Base-by-base conservation (phyloP, 1,140 invertebrate species). In the Heterodera carotae region DNA sequence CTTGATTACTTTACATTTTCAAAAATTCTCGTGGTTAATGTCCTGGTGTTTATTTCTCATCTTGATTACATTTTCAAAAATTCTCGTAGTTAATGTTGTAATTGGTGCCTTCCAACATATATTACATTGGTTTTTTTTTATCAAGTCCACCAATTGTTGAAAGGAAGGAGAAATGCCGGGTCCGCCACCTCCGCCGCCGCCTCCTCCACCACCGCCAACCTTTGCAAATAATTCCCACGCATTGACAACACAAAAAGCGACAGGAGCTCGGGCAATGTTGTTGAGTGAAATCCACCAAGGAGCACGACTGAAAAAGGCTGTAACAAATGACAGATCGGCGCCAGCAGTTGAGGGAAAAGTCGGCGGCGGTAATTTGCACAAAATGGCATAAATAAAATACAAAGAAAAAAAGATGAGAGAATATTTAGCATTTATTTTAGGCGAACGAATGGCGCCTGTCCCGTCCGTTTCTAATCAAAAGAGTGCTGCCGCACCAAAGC, bases 291-390 rank as follows among this genome's bases (percentile, higher is more conserved):
- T 96, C 83, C 91, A 93, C 81, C 91, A 92, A 88, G 94, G 94
- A 66, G 90, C 92, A 71, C 90, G 91, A 76, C 89, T 96, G 76
- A 95, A 94, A 88, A 95, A 95, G 89, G 91, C 93, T 75, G 91
- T 92, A 1, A 95, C 94, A 8, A 92, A 93, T 84, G 94, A 96
- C 87, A 93, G 94, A 88, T 95, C 94, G 90, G 92, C 91, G 59
- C 94, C 94, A 1, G 85, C 91, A 72, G 88, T 94, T 60, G 84
- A 73, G 80, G 93, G 93, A 90, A 89, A 90, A 88, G 7, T 73
- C n/a, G 33, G 5, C 36, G 60, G 64, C 33, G 34, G 33, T 31
- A 4, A n/a, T 39, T 33, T 68, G 60, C n/a, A n/a, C n/a, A n/a
- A n/a, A n/a, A n/a, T n/a, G n/a, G n/a, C n/a, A n/a, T n/a, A n/a